Evolutionary conservation across 2,797 vertebrate species (phyloP).

Genomic region (Falco columbarius): DNA sequence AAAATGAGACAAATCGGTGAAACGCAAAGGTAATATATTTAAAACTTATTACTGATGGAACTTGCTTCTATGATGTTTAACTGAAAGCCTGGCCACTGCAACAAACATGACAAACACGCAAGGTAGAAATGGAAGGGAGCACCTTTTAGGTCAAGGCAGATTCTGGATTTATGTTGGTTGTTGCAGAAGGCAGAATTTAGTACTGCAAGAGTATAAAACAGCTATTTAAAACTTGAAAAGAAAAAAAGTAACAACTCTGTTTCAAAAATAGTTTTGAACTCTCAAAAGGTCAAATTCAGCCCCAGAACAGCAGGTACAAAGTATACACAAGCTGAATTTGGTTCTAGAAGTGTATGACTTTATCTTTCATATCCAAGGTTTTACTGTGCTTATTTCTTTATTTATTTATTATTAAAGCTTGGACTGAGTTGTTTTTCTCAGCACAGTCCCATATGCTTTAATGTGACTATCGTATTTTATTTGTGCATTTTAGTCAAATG

Average conservation of each 20-base stretch:
- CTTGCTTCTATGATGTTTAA: neutral
- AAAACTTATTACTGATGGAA: neutral
- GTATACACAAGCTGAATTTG: constrained; percentile 10
- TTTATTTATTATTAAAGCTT: neutral
- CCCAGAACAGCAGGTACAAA: constrained; percentile 15
- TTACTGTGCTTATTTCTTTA: neutral
- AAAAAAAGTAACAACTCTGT: neutral
- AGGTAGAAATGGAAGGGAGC: neutral
- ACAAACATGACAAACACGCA: rapidly evolving
- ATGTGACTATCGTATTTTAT: constrained; percentile 43
- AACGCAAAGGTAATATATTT: neutral
- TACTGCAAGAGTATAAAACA: neutral
- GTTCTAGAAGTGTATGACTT: constrained; percentile 26
- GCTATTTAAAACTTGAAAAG: constrained; percentile 27
- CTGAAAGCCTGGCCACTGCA: neutral
- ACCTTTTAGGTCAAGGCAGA: neutral
- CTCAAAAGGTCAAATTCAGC: constrained; percentile 30
- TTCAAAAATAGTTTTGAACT: constrained; percentile 6
- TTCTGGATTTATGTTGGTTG: neutral
- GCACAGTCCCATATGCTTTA: constrained; percentile 34
- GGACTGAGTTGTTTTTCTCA: constrained; percentile 35
- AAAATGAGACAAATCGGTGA: neutral
- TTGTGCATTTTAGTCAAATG: constrained; percentile 43
- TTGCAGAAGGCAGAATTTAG: neutral
- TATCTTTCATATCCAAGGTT: constrained; percentile 38